Evolutionary conservation across 2,888 invertebrate genomes (phyloP).

Genomic region (Chelonus formosanus): DNA sequence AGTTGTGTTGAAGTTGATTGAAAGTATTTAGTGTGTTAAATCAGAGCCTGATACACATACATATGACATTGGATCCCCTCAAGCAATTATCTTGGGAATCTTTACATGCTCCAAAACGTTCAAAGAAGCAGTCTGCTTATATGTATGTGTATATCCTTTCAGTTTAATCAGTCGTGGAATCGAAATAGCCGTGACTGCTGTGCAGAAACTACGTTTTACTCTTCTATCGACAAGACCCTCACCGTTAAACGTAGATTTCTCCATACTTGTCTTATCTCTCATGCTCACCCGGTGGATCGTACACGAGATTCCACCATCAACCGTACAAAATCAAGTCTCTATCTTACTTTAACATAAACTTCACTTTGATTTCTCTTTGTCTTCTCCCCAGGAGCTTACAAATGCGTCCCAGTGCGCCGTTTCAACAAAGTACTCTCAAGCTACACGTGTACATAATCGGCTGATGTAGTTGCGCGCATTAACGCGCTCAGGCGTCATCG

Average conservation of each 20-base stretch:
- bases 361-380: slow-evolving; percentile 50
- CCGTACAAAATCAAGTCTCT: slow-evolving; percentile 3
- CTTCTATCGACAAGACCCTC: neutral
- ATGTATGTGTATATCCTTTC: too few species aligned
- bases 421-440: slow-evolving; percentile 6
- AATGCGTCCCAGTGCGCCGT: slow-evolving; percentile 24
- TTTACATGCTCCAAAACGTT: too few species aligned
- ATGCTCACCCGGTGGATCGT: slow-evolving; percentile 43
- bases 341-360: slow-evolving; percentile 32
- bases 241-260: neutral
- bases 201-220: slow-evolving; percentile 1
- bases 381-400: slow-evolving; percentile 20
- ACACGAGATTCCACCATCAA: slow-evolving; percentile 41
- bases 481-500: slow-evolving; percentile 17
- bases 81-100: too few species aligned
- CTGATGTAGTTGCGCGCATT: slow-evolving; percentile 17
- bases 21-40: too few species aligned
- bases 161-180: neutral
- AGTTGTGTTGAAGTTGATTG: too few species aligned
- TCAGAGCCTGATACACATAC: too few species aligned
- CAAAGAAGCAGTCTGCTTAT: too few species aligned
- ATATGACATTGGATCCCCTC: too few species aligned
- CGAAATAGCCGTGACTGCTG: slow-evolving; percentile 11
- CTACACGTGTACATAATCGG: slow-evolving; percentile 17
- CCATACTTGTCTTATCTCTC: neutral